Evolutionary conservation across 2,113 vertebrate genomes (phyloP).

Genomic region (Cyanoramphus novaezelandiae): DNA sequence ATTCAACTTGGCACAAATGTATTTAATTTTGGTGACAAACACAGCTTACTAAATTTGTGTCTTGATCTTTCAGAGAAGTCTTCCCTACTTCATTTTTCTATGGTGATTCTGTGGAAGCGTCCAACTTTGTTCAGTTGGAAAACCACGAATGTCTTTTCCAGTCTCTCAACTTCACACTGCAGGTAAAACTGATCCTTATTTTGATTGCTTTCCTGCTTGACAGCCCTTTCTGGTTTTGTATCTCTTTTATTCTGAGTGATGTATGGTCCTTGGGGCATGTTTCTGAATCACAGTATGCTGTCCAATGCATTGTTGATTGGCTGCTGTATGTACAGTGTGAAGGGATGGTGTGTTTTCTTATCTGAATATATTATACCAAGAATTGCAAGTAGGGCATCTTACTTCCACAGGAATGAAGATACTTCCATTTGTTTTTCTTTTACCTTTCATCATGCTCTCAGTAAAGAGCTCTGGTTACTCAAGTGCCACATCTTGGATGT

Average conservation of each 20-base stretch:
- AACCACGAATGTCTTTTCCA: conserved; percentile 92
- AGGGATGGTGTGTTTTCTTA: neutral
- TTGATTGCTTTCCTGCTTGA: neutral
- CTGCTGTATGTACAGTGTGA: neutral
- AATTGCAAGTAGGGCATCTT: neutral
- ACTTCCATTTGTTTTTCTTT: neutral
- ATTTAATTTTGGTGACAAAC: neutral
- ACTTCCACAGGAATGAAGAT: neutral
- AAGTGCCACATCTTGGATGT: neutral
- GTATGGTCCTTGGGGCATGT: neutral
- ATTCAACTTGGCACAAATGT: neutral
- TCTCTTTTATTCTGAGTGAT: neutral
- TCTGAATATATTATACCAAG: neutral
- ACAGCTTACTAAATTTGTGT: neutral
- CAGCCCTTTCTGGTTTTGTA: neutral
- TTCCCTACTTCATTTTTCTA: conserved; percentile 91
- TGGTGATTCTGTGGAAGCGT: conserved; percentile 86
- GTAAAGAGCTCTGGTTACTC: neutral
- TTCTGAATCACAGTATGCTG: neutral
- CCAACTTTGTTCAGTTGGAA: conserved; percentile 86
- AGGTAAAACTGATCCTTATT: conserved; percentile 77
- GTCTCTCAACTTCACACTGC: conserved; percentile 91
- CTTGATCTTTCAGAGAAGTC: conserved; percentile 80
- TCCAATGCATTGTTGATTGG: neutral
- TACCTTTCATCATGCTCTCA: neutral